A percentile compares a stretch with the other conserved stretches of the same genome.
Evolutionary conservation across 1,140 invertebrate genomes (phyloP).

Genomic region (Hyles vespertilio): DNA sequence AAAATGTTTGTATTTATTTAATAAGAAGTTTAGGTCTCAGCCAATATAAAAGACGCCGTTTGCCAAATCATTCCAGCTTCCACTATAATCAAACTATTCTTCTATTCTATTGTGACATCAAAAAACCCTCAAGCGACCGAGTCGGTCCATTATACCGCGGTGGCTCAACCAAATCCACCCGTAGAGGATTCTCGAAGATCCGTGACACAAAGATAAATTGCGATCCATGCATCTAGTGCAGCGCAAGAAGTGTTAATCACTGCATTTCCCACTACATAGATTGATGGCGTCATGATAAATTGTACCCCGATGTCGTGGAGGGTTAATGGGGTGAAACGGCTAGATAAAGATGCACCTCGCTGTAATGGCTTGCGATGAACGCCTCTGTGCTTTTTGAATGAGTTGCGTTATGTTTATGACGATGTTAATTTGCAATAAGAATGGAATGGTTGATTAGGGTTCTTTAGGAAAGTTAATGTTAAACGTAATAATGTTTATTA

Average conservation of each 20-base stretch:
- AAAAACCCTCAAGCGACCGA: no score
- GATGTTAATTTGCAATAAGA: no score
- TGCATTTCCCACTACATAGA: slow-evolving; percentile 29
- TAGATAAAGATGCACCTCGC: slow-evolving; percentile 34
- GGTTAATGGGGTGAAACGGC: slow-evolving; percentile 44
- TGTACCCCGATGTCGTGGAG: slow-evolving; percentile 18
- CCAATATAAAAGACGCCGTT: no score
- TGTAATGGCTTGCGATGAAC: slow-evolving; percentile 21
- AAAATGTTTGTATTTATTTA: no score
- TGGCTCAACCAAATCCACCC: not conserved
- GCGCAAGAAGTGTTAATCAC: slow-evolving; percentile 34
- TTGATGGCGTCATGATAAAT: slow-evolving; percentile 57
- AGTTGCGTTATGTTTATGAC: slow-evolving; percentile 3
- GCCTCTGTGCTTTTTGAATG: slow-evolving; percentile 4
- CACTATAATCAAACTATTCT: no score
- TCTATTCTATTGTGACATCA: no score
- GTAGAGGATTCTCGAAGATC: not conserved
- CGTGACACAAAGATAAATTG: not conserved
- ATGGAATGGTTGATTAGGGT: no score
- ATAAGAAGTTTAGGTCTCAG: no score
- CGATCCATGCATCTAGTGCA: not conserved
- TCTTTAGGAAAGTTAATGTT: no score
- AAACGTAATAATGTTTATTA: no score
- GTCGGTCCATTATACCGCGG: no score
- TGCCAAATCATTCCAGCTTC: no score